Percentiles rank a stretch among this genome's conserved stretches.
These are phyloP conservation scores for Gopherus evgoodei DNA, from an alignment of 2,113 vertebrate genomes.

Conservation along the genomic window DNA sequence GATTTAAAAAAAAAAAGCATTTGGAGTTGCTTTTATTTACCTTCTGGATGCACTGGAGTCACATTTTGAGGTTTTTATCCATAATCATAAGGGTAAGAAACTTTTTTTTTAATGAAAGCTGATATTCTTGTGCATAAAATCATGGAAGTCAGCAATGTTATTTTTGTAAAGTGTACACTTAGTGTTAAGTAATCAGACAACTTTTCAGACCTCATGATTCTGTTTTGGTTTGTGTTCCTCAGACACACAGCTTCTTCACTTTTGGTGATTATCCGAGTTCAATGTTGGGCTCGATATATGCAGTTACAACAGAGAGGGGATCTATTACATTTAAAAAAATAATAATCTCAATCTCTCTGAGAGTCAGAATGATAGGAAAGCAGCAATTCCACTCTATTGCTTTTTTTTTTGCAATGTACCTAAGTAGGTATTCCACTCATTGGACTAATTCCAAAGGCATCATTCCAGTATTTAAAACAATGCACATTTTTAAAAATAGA, in stretches of 20 bases:
- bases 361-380: not conserved
- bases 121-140: not conserved
- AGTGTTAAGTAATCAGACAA: not conserved
- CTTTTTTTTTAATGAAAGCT: not conserved
- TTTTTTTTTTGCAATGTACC: not conserved
- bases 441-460: not conserved
- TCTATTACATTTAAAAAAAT: not conserved
- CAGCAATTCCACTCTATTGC: not conserved
- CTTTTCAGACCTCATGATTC: not conserved
- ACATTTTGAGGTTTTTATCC: not conserved
- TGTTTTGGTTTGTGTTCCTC: not conserved
- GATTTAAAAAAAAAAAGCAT: not conserved
- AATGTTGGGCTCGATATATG: not conserved
- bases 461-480: not conserved
- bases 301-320: not conserved
- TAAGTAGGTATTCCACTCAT: not conserved
- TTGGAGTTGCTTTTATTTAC: not conserved
- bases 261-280: not conserved
- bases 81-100: not conserved
- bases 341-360: not conserved
- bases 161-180: not conserved
- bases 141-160: not conserved
- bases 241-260: not conserved
- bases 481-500: not conserved
- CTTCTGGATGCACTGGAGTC: not conserved